phyloP scores from a whole-genome alignment of 2,888 invertebrate species.

The Polymixis flavicincta region DNA sequence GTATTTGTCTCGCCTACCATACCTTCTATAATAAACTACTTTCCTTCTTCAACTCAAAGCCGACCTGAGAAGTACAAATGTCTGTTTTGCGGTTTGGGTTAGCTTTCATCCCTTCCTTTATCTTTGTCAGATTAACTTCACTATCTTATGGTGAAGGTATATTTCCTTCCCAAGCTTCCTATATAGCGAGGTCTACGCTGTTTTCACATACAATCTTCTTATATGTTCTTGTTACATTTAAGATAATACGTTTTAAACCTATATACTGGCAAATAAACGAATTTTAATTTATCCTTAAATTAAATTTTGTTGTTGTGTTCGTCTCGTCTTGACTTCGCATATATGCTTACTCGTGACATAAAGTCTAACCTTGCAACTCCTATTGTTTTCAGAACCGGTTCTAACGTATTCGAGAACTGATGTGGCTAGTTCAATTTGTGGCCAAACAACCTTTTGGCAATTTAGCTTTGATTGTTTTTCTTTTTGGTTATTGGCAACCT shows the following conservation, averaged over 20 bases:
- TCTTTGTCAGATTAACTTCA: background rate
- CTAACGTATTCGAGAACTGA: constrained; percentile 47
- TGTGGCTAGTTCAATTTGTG: constrained; percentile 48
- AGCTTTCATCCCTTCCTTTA: background rate
- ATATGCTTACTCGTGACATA: constrained; percentile 49
- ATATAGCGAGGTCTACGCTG: background rate
- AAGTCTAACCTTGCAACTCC: constrained; percentile 67
- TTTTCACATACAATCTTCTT: background rate
- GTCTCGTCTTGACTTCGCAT: constrained; percentile 36
- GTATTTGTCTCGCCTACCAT: background rate
- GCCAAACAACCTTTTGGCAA: constrained; percentile 31
- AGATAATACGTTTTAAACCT: too few species aligned
- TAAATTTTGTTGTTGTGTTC: constrained; percentile 24
- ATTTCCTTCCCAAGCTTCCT: background rate
- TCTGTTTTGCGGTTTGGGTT: constrained; percentile 11
- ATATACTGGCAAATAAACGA: too few species aligned
- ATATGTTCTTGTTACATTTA: too few species aligned
- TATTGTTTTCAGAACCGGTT: constrained; percentile 73
- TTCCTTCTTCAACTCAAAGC: constrained; percentile 1
- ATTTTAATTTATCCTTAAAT: background rate
- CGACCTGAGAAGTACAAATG: background rate
- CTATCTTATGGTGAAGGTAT: background rate
- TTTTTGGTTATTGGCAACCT: background rate
- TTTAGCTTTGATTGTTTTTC: constrained; percentile 17
- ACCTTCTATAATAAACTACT: background rate